Evolutionary conservation across 1,140 invertebrate genomes (phyloP), one percentile per base, ranked within the genome.

Genomic region (Colletes gigas): DNA sequence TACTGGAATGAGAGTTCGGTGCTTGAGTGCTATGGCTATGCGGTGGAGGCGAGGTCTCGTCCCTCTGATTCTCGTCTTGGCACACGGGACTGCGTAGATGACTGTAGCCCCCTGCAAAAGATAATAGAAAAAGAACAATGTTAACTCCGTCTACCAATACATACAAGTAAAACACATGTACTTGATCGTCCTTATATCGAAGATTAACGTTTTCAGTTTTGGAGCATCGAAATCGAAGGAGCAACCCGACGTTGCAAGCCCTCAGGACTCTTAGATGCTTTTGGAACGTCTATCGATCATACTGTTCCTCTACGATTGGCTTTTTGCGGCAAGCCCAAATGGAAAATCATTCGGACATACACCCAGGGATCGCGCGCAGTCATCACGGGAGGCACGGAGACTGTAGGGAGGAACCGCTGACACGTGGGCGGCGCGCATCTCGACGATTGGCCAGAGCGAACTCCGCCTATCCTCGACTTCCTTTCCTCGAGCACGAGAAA

Each of bases 31-130:
- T 92, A 85, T 92, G 91, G 81, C 90, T 91, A 55, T 92, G 93
- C n/a, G 93, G 91, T 57, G 93, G 94, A 19, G 94, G 92, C 55
- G 93, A 94, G 39, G 90, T 92, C 67, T 94, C 93, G 81, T 94
- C 94, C 85, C 94, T 91, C 82, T 93, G 92, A 71, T 92, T 93
- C 41, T 93, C 93, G 77, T 94, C 93, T 79, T 94, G 93, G 85
- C 94, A 94, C 63, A 93, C 93, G 60, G 94, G 94, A 90, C 94
- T 94, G 76, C 94, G 93, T 74, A 94, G 88, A 88, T 94, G 93
- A 81, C 93, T 94, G 90, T 94, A 95, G 62, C 94, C 94, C 78
- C 94, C 94, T 95, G 89, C 0, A 91, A 91, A 78, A 83, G 55
- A 68, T 21, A 59, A 21, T 30, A 2, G 30, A 12, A 0, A 17